phyloP scores from a whole-genome alignment of 2,888 invertebrate species.

The Seira musarum region DNA sequence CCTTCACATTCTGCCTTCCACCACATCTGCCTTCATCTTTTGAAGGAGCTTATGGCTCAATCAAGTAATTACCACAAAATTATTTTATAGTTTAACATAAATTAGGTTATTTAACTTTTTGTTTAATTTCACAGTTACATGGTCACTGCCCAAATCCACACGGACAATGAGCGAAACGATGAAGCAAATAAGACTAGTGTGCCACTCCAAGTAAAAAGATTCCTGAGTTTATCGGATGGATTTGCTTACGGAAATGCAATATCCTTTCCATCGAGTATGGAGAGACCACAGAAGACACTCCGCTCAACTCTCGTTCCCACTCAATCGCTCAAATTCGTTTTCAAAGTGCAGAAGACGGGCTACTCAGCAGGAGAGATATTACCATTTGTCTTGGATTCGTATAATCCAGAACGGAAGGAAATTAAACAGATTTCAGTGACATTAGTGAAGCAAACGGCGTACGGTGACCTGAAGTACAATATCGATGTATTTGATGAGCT shows the following conservation, averaged over 20 bases:
- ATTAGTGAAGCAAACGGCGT: constrained; percentile 40
- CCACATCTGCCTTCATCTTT: constrained; percentile 45
- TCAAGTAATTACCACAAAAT: too few relatives aligned
- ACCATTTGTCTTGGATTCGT: constrained; percentile 40
- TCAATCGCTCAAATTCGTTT: constrained; percentile 27
- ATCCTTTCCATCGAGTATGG: constrained; percentile 27
- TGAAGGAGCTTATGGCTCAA: constrained; percentile 34
- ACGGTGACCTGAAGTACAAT: constrained; percentile 38
- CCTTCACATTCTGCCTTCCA: constrained; percentile 44
- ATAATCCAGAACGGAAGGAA: constrained; percentile 33
- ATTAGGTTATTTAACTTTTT: too few relatives aligned
- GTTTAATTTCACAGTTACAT: too few relatives aligned
- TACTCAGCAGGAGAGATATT: constrained; percentile 33
- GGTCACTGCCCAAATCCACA: constrained; percentile 35
- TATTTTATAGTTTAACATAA: too few relatives aligned
- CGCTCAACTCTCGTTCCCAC: constrained; percentile 16
- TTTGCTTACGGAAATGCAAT: constrained; percentile 35
- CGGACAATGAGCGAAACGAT: constrained; percentile 25
- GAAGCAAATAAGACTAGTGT: constrained; percentile 24
- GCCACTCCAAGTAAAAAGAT: constrained; percentile 17
- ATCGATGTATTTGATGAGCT: constrained; percentile 44
- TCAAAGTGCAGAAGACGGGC: constrained; percentile 44
- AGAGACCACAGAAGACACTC: constrained; percentile 37
- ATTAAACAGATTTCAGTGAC: constrained; percentile 20
- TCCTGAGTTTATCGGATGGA: constrained; percentile 31